Evolutionary conservation across 1,140 invertebrate species (phyloP), one percentile per base, ranked within the genome.

Genomic region (Leptoteleia sp.): DNA sequence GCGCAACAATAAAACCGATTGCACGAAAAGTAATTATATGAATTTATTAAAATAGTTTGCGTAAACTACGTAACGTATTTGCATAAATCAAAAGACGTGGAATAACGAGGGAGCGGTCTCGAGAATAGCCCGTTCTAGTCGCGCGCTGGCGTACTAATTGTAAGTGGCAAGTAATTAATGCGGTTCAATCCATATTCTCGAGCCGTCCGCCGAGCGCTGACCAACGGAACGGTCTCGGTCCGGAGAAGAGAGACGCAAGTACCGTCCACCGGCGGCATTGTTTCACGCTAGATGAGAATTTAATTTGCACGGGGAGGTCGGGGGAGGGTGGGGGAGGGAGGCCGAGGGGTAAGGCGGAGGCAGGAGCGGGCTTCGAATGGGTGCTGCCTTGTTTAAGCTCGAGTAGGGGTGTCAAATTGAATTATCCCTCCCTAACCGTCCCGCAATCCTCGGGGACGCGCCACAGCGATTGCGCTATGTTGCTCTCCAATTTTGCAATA

Each of bases 221-320:
- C 82, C 83, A 83, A 73, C 65, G 70, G 79, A 79, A 80, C 27
- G 38, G 70, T 76, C 35, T 50, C 57, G 73, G 61, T 57, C 38
- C 50, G 73, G 35, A 16, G 61, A 62, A 43, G 71, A 55, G 75
- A 71, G 70, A 61, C 65, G 76, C 68, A 62, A 75, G 79, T 80
- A 80, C 76, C 76, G 81, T 68, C 70, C 83, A 79, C 76, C 75
- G n/a, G 71, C 78, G 77, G 83, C 86, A 88, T 87, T 88, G 87
- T 88, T 88, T 88, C 86, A 88, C 86, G 86, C 84, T 88, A 86
- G 86, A 88, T 88, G 87, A 88, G 87, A 88, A 88, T 88, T 88
- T 88, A 88, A 88, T 87, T 88, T 88, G 85, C 82, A 83, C 79
- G 79, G 82, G 81, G n/a, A n/a, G 80, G 73, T 70, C 15, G 72